These are phyloP conservation scores for Oscarella lobularis DNA, from an alignment of 37 sponge, comb jelly and placozoan species.

Conservation along the genomic window DNA sequence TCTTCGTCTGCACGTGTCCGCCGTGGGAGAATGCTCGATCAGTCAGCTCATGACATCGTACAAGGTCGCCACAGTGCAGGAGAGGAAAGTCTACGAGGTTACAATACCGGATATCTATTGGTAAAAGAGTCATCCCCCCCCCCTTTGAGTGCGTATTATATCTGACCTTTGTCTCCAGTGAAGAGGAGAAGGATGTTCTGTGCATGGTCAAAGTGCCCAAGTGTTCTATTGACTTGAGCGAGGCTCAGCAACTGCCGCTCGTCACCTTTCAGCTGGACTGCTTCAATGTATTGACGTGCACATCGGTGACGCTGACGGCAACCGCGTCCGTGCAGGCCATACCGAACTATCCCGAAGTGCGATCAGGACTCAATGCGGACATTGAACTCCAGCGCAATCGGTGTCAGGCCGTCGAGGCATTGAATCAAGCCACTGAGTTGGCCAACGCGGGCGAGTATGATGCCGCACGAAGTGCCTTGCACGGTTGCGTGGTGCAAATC, in stretches of 20 bases:
- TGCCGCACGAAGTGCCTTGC: slow-evolving; percentile 35
- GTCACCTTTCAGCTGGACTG: slow-evolving; percentile 38
- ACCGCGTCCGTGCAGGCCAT: slow-evolving; percentile 21
- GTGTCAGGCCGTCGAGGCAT: slow-evolving; percentile 30
- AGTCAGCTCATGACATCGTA: slow-evolving; percentile 42
- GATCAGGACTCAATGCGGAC: slow-evolving; percentile 14
- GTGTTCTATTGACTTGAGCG: background rate
- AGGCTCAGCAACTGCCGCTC: slow-evolving; percentile 12
- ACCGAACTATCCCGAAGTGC: slow-evolving; percentile 13
- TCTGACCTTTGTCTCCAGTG: too few relatives aligned
- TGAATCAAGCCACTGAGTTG: slow-evolving; percentile 37
- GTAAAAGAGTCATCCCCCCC: slow-evolving; percentile 1
- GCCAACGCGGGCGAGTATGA: slow-evolving; percentile 36
- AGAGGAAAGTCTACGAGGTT: slow-evolving; percentile 28
- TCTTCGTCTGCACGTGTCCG: slow-evolving; percentile 36
- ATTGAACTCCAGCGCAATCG: slow-evolving; percentile 46
- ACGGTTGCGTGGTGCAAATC: slow-evolving; percentile 9
- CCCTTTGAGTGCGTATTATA: background rate
- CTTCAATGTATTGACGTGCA: slow-evolving; percentile 46
- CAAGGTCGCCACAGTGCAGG: slow-evolving; percentile 23
- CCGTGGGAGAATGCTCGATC: slow-evolving; percentile 12
- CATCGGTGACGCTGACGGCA: slow-evolving; percentile 3
- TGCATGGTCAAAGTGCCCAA: slow-evolving; percentile 24
- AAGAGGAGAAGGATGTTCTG: slow-evolving; percentile 74
- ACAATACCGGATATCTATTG: slow-evolving; percentile 80